Base-by-base conservation (phyloP, 2,888 invertebrate species). In the Cataglyphis livida region DNA sequence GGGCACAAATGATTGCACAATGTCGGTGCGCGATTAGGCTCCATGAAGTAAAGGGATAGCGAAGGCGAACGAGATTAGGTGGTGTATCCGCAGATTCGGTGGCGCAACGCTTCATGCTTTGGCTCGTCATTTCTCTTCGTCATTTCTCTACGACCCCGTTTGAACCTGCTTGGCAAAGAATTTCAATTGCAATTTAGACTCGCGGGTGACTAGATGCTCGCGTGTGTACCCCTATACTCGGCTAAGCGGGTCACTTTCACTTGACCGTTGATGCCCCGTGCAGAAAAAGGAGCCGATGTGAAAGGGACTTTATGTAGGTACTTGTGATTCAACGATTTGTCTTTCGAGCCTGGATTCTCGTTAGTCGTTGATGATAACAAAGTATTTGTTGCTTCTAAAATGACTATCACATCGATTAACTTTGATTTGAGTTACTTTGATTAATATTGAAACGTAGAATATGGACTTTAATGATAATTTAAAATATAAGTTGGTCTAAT, bases 161-260 rank as follows among this genome's bases (percentile, higher is more conserved):
- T 71, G 78, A 79, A 59, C 59, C 51, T 38, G 57, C 41, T 64
- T 21, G n/a, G 25, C 35, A 35, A 44, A n/a, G 57, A 57, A 76
- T 82, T 65, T 25, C 3, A 82, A 25, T 61, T 48, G 78, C 78
- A 82, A 82, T 25, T 79, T 71, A 65, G 48, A 68, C 62, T 41
- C 65, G 38, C 51, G 48, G 38, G 25, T 61, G 79, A 68, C 62
- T 64, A 57, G 32, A 59, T 62, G 75, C 44, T 62, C 68, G 78
- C 73, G 12, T 15, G 21, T 32, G 28, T 59, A n/a, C 48, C 61
- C 59, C 51, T 65, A 57, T 68, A 66, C 68, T 48, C 81, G 51
- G 38, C 54, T 73, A 84, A 66, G 81, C 86, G 84, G 82, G 84
- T 82, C 87, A 88, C 90, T 90, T 90, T 90, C 90, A 89, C 90